Evolutionary conservation across 2,888 invertebrate species (phyloP).

Genomic region (Ennomos fuscantarius): DNA sequence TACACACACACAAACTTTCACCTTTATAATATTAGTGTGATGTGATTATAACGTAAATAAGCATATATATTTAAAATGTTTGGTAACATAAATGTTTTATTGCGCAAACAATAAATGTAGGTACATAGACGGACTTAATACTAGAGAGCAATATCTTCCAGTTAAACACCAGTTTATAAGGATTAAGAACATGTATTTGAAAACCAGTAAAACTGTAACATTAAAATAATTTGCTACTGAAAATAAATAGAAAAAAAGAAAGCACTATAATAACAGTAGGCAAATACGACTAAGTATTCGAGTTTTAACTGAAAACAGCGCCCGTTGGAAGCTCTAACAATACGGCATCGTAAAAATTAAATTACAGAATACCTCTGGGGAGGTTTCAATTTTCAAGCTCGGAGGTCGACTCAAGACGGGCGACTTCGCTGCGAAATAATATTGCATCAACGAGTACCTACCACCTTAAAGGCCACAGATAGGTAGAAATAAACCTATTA

Average conservation of each 20-base stretch:
- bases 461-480: constrained; percentile 13
- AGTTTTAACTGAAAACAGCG: constrained; percentile 67
- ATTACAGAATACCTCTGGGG: constrained; percentile 71
- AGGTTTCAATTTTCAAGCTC: constrained; percentile 73
- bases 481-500: too few species aligned
- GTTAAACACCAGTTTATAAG: too few species aligned
- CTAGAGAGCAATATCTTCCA: too few species aligned
- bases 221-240: constrained; percentile 7
- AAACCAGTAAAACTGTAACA: not conserved
- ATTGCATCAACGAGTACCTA: constrained; percentile 53
- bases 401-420: constrained; percentile 60
- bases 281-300: constrained; percentile 48
- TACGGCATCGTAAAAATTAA: constrained; percentile 78
- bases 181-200: too few species aligned
- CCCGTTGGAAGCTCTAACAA: constrained; percentile 65
- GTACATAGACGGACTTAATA: too few species aligned
- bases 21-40: too few species aligned
- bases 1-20: too few species aligned
- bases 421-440: constrained; percentile 66
- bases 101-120: too few species aligned
- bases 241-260: constrained; percentile 18
- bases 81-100: too few species aligned
- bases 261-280: constrained; percentile 30
- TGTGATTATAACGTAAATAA: too few species aligned
- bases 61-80: too few species aligned